A percentile compares a stretch with the other conserved stretches of the same genome.
Evolutionary conservation across 2,888 invertebrate genomes (phyloP).

Genomic region (Leptinotarsa juncta): DNA sequence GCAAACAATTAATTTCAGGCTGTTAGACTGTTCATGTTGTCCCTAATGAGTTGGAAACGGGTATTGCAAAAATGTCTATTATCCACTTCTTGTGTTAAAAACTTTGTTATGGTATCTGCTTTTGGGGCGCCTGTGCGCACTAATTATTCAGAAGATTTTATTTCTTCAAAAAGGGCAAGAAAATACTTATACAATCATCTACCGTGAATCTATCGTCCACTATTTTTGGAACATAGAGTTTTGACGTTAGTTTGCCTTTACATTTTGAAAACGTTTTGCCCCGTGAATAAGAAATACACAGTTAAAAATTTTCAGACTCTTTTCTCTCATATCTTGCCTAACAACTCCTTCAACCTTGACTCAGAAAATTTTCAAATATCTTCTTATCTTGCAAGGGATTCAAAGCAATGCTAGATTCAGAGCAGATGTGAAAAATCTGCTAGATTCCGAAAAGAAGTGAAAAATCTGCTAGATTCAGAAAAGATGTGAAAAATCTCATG

Average conservation of each 20-base stretch:
- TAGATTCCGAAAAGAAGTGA: neutral
- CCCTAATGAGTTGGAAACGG: constrained; percentile 3
- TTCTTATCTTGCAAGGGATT: neutral
- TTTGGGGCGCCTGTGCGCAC: constrained; percentile 1
- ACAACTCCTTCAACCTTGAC: neutral
- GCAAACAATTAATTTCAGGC: neutral
- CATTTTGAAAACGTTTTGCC: neutral
- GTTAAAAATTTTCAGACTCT: neutral
- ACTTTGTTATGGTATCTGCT: constrained; percentile 12
- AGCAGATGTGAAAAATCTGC: neutral
- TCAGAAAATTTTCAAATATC: neutral
- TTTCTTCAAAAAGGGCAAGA: neutral
- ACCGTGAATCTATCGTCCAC: neutral
- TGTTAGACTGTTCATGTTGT: neutral
- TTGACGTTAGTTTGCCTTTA: neutral
- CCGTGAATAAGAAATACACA: neutral
- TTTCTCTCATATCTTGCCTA: neutral
- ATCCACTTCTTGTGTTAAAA: neutral
- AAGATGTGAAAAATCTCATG: neutral
- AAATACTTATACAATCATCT: neutral
- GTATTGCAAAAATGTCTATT: constrained; percentile 2
- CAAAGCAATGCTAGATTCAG: neutral
- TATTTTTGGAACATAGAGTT: constrained; percentile 2
- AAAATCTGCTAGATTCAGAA: neutral
- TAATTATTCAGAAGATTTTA: neutral